Conservation (phyloP, 2,113 vertebrate genomes). For the Noturus placidus region DNA sequence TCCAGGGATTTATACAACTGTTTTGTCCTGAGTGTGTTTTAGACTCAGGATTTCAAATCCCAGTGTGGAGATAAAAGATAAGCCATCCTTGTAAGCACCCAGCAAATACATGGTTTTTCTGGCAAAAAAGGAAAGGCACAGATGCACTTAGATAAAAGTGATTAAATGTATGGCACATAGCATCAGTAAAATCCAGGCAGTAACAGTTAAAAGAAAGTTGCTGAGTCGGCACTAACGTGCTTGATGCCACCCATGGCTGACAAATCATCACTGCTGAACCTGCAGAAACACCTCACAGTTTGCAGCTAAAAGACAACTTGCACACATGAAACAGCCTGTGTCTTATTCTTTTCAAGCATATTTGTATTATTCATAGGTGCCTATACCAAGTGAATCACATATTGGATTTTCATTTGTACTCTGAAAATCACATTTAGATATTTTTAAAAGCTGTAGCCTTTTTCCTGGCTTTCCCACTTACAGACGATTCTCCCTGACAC, state of each 20-base stretch:
- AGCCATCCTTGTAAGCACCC: neutral
- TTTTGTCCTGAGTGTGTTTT: constrained; percentile 23
- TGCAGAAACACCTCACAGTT: constrained; percentile 10
- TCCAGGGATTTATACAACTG: neutral
- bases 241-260: constrained; percentile 7
- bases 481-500: neutral
- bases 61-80: constrained; percentile 16
- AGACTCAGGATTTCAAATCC: constrained; percentile 15
- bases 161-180: constrained; percentile 16
- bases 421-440: neutral
- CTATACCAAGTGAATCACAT: no score
- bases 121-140: constrained; percentile 25
- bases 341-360: neutral
- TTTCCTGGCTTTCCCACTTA: neutral
- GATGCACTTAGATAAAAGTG: constrained; percentile 24
- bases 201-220: constrained; percentile 28
- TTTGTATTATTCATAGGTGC: neutral
- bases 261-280: constrained; percentile 10
- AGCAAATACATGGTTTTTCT: constrained; percentile 29
- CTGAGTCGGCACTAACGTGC: constrained; percentile 30
- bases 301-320: neutral
- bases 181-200: constrained; percentile 11
- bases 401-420: neutral
- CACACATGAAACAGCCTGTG: neutral
- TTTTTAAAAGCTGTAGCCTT: neutral